These are phyloP conservation scores for Brienomyrus longianalis DNA, from an alignment of 2,113 vertebrate genomes.

Conservation along the genomic window DNA sequence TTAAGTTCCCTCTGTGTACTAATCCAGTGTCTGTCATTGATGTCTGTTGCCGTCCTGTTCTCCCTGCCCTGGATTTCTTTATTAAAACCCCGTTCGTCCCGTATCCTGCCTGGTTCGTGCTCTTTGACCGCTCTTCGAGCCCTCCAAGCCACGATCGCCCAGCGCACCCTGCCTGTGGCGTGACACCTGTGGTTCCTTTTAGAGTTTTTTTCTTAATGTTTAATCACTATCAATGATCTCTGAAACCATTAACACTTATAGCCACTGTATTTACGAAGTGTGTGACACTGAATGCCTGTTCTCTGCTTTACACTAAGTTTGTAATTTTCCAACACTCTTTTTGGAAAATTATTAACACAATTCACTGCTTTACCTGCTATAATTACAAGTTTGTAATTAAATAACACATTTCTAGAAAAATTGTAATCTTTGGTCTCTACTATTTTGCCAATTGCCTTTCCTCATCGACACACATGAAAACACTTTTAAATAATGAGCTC, in stretches of 20 bases:
- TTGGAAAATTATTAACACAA: background rate
- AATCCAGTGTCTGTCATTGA: too few species aligned
- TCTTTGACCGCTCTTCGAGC: too few species aligned
- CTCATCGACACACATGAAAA: background rate
- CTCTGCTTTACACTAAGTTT: background rate
- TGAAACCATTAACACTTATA: background rate
- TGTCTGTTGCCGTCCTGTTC: too few species aligned
- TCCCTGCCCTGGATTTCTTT: too few species aligned
- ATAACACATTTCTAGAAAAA: background rate
- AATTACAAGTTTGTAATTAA: background rate
- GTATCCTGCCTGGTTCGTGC: too few species aligned
- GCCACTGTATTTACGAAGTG: background rate
- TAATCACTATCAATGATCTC: background rate
- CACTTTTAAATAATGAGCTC: background rate
- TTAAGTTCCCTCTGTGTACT: too few species aligned
- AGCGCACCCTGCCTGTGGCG: too few species aligned
- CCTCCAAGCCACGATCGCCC: too few species aligned
- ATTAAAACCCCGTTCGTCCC: too few species aligned
- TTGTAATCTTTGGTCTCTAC: background rate
- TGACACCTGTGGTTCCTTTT: background rate
- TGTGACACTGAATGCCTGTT: background rate
- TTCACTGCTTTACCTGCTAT: background rate
- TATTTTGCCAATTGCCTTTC: background rate
- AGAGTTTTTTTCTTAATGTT: background rate
- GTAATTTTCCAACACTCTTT: background rate